phyloP scores from a whole-genome alignment of 1,140 invertebrate species.

The Ceratitis capitata region DNA sequence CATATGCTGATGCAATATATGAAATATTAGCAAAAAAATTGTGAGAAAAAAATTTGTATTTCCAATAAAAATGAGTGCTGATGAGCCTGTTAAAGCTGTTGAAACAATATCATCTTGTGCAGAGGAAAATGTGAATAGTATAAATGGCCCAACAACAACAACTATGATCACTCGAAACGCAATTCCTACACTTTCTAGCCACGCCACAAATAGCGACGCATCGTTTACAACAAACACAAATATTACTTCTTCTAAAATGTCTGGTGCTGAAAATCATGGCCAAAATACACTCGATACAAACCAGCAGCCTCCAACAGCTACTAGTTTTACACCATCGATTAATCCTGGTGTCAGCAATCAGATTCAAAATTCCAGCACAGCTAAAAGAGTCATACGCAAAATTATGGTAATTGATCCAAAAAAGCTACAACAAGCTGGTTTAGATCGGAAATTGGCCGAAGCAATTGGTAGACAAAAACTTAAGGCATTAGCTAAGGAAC shows the following conservation, averaged over 20 bases:
- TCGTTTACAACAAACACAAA: not conserved
- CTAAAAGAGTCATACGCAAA: slow-evolving; percentile 13
- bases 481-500: not conserved
- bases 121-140: not conserved
- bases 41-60: not conserved
- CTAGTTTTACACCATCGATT: not conserved
- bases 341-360: not conserved
- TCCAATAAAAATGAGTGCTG: not conserved
- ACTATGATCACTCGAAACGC: not conserved
- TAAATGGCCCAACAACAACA: not conserved
- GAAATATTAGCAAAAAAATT: not conserved
- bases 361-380: not conserved
- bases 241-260: too few relatives aligned
- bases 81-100: not conserved
- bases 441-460: slow-evolving; percentile 56
- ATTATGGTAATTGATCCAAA: slow-evolving; percentile 52
- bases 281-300: too few relatives aligned
- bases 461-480: slow-evolving; percentile 51
- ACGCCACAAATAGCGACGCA: not conserved
- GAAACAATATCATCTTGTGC: not conserved
- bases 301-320: too few relatives aligned
- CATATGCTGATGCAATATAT: not conserved
- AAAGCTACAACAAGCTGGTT: slow-evolving; percentile 54
- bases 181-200: not conserved
- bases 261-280: too few relatives aligned